Conservation (phyloP, 2,888 invertebrate species). For the Sminthurinus aureus region DNA sequence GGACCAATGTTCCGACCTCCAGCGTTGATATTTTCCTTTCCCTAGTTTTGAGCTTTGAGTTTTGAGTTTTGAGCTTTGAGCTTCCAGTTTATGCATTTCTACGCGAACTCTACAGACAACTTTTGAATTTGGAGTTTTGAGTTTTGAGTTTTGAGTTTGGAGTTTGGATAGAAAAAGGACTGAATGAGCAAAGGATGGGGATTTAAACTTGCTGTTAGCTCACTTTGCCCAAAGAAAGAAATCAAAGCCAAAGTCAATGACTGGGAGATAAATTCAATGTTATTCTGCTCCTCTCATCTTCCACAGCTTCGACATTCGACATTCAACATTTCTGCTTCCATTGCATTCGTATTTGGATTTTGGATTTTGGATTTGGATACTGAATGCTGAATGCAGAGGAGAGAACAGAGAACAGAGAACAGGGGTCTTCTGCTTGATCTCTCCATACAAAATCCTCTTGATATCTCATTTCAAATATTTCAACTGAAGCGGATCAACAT, state of each 20-base stretch:
- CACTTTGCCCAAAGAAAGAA: neutral
- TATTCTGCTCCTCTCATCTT: too few relatives aligned
- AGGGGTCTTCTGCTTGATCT: too few relatives aligned
- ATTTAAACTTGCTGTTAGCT: constrained; percentile 5
- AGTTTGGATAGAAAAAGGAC: neutral
- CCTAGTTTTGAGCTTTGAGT: neutral
- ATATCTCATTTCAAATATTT: too few relatives aligned
- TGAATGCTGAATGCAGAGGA: too few relatives aligned
- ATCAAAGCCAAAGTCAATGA: too few relatives aligned
- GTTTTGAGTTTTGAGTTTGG: neutral
- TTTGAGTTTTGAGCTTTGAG: neutral
- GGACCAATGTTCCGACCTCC: neutral
- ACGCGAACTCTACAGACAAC: neutral
- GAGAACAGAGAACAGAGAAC: too few relatives aligned
- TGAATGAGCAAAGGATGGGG: neutral
- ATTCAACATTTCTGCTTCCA: too few relatives aligned
- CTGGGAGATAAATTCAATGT: neutral
- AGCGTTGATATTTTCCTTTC: neutral
- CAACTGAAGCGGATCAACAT: too few relatives aligned
- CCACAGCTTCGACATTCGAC: too few relatives aligned
- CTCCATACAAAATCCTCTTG: too few relatives aligned
- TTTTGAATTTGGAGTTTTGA: neutral
- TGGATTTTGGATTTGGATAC: too few relatives aligned
- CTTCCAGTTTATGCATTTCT: neutral
- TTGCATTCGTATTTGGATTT: too few relatives aligned